Evolutionary conservation across 2,797 vertebrate genomes (phyloP).

Genomic region (Gobionotothen gibberifrons): DNA sequence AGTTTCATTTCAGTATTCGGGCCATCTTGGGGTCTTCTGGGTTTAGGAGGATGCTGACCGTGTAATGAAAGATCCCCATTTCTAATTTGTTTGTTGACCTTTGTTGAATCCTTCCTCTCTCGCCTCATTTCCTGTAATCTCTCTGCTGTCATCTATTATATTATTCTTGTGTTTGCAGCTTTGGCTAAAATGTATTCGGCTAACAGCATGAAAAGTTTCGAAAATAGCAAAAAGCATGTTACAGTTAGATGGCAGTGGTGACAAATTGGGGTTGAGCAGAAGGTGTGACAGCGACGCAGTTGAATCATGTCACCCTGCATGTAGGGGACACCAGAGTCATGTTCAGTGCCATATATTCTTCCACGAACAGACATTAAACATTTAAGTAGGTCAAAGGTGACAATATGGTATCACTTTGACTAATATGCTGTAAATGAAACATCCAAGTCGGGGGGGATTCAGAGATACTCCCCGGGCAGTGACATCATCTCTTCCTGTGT

Average conservation of each 20-base stretch:
- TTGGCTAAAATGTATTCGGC: neutral
- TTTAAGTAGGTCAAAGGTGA: slow-evolving; percentile 70
- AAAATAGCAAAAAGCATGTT: too few relatives aligned
- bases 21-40: neutral
- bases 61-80: neutral
- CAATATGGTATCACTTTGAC: slow-evolving; percentile 74
- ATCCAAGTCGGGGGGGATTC: slow-evolving; percentile 68
- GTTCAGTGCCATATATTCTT: slow-evolving; percentile 52
- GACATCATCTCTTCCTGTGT: slow-evolving; percentile 76
- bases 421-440: slow-evolving; percentile 75
- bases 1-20: neutral
- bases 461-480: slow-evolving; percentile 70
- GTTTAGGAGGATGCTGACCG: neutral
- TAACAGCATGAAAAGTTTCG: neutral
- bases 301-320: slow-evolving; percentile 41
- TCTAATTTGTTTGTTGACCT: neutral
- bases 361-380: slow-evolving; percentile 43
- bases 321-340: slow-evolving; percentile 25
- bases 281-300: slow-evolving; percentile 26
- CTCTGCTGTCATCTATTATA: neutral
- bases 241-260: neutral
- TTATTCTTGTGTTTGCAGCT: neutral
- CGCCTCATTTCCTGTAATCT: neutral
- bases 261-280: slow-evolving; percentile 10
- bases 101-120: neutral